Conservation (phyloP, 2,113 vertebrate genomes). For the Pandion haliaetus region DNA sequence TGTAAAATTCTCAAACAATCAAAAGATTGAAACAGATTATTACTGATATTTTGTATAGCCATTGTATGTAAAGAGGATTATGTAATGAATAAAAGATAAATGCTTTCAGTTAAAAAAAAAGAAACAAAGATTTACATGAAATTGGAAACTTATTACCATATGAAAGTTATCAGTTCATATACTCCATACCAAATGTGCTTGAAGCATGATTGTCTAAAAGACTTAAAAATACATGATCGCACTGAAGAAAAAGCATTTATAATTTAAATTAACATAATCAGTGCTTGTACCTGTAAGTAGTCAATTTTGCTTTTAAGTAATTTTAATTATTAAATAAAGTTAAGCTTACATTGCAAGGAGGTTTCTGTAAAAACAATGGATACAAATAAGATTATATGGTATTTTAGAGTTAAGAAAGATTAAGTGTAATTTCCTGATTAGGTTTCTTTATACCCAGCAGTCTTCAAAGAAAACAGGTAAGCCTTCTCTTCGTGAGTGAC, state of each 20-base stretch:
- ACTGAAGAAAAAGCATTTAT: slow-evolving; percentile 58
- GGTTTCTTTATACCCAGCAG: not conserved
- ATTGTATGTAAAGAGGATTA: slow-evolving; percentile 48
- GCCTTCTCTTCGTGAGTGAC: not conserved
- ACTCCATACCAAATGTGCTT: slow-evolving; percentile 37
- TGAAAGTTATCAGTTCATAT: slow-evolving; percentile 45
- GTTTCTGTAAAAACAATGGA: slow-evolving; percentile 45
- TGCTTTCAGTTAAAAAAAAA: not conserved
- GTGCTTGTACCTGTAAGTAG: slow-evolving; percentile 63
- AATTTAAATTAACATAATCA: slow-evolving; percentile 76
- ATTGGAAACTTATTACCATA: slow-evolving; percentile 28
- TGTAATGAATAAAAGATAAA: slow-evolving; percentile 55
- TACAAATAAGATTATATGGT: slow-evolving; percentile 37
- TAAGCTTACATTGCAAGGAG: slow-evolving; percentile 14
- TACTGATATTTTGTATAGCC: not conserved
- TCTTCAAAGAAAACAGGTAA: not conserved
- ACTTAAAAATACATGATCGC: slow-evolving; percentile 65
- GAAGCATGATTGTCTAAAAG: slow-evolving; percentile 47
- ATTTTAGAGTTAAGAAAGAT: not conserved
- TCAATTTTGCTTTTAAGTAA: slow-evolving; percentile 69
- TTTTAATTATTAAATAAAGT: slow-evolving; percentile 68
- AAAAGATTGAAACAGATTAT: slow-evolving; percentile 22
- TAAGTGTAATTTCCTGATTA: slow-evolving; percentile 13
- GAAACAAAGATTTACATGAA: slow-evolving; percentile 11
- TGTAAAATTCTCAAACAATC: not conserved